phyloP scores from a whole-genome alignment of 2,797 vertebrate species.

The Paratrypauchen microcephalus region DNA sequence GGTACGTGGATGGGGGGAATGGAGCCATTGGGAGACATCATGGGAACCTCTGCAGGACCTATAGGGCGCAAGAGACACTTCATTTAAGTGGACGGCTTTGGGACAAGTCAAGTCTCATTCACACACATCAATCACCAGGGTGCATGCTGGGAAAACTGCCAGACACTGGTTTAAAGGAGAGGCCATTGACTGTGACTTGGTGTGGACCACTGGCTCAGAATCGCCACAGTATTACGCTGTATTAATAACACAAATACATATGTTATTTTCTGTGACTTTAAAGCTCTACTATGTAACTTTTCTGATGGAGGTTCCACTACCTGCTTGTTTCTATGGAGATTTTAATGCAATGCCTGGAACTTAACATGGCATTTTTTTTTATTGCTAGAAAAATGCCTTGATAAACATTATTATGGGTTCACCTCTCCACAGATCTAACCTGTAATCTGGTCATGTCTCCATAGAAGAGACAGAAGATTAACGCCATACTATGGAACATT shows the following conservation, averaged over 20 bases:
- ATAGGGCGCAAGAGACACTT: constrained; percentile 30
- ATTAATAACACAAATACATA: neutral
- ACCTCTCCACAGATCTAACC: too few relatives aligned
- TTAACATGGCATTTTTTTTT: too few relatives aligned
- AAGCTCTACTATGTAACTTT: neutral
- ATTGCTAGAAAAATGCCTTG: too few relatives aligned
- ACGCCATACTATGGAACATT: too few relatives aligned
- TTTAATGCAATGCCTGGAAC: too few relatives aligned
- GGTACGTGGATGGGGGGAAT: constrained; percentile 97
- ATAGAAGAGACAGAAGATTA: too few relatives aligned
- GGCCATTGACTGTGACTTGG: neutral
- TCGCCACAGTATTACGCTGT: neutral
- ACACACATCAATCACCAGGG: constrained; percentile 33
- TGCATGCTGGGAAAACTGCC: constrained; percentile 34
- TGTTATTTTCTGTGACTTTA: neutral
- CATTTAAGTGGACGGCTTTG: constrained; percentile 26
- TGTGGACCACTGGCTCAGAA: constrained; percentile 5
- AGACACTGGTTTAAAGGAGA: constrained; percentile 5
- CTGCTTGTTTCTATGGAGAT: too few relatives aligned
- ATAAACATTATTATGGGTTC: too few relatives aligned
- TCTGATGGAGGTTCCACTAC: too few relatives aligned
- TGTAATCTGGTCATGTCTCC: too few relatives aligned
- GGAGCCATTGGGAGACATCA: constrained; percentile 98
- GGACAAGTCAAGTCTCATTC: constrained; percentile 31
- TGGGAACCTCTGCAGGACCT: constrained; percentile 98